phyloP scores from a whole-genome alignment of 1,140 invertebrate species.

The Drosophila arawakana region DNA sequence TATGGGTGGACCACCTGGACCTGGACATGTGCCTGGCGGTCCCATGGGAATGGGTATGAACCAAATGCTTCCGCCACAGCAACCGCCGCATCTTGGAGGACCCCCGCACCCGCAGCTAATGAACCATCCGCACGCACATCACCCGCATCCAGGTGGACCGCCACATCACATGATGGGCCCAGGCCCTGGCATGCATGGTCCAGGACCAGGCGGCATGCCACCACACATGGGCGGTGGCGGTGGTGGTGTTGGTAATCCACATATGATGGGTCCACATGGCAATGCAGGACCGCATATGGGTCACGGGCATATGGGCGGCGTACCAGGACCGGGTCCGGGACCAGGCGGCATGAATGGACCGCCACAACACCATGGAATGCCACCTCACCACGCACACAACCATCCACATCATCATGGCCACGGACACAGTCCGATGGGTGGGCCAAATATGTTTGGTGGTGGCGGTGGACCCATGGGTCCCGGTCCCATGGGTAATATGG shows the following conservation, averaged over 20 bases:
- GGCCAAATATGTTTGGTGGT: slow-evolving; percentile 42
- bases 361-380: slow-evolving; percentile 63
- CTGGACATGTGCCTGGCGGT: slow-evolving; percentile 51
- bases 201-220: slow-evolving; percentile 67
- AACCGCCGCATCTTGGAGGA: slow-evolving; percentile 67
- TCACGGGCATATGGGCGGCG: slow-evolving; percentile 76
- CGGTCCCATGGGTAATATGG: slow-evolving; percentile 74
- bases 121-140: slow-evolving; percentile 69
- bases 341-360: slow-evolving; percentile 72
- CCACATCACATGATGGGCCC: slow-evolving; percentile 73
- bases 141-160: slow-evolving; percentile 72
- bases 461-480: slow-evolving; percentile 63
- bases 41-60: slow-evolving; percentile 74
- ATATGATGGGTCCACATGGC: slow-evolving; percentile 75
- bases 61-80: slow-evolving; percentile 80
- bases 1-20: slow-evolving; percentile 67
- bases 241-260: slow-evolving; percentile 56
- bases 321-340: slow-evolving; percentile 67
- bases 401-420: slow-evolving; percentile 71
- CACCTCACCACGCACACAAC: slow-evolving; percentile 58
- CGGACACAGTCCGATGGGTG: slow-evolving; percentile 63
- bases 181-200: slow-evolving; percentile 66
- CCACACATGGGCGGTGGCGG: slow-evolving; percentile 69
- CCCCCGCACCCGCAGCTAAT: slow-evolving; percentile 73
- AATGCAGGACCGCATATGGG: slow-evolving; percentile 74